Conservation (phyloP, 2,888 invertebrate genomes). For the Pharmacophagus antenor region DNA sequence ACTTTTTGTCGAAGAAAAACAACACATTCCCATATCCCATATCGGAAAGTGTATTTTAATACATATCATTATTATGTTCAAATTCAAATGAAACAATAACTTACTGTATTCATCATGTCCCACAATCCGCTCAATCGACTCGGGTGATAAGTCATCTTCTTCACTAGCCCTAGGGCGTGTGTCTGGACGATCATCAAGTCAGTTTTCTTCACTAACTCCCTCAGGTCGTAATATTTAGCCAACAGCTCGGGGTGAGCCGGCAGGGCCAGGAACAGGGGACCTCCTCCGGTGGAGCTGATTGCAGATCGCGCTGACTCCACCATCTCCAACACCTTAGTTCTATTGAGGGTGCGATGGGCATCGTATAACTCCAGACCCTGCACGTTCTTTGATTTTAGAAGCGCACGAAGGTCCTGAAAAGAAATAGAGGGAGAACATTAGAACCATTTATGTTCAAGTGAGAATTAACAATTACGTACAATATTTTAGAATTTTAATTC, state of each 20-base stretch:
- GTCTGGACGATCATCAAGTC: conserved; percentile 86
- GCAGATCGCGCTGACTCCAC: conserved; percentile 69
- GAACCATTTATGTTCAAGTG: not conserved
- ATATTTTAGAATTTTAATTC: conserved; percentile 2
- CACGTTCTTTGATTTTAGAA: conserved; percentile 79
- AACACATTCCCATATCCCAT: too few relatives aligned
- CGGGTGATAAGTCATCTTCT: conserved; percentile 87
- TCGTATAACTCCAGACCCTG: conserved; percentile 81
- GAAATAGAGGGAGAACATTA: conserved; percentile 31
- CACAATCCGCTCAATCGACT: conserved; percentile 87
- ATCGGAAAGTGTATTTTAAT: too few relatives aligned
- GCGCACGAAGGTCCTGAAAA: conserved; percentile 75
- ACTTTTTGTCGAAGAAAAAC: too few relatives aligned
- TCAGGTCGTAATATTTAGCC: conserved; percentile 86
- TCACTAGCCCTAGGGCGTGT: conserved; percentile 82
- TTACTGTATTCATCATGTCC: conserved; percentile 88
- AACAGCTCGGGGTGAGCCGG: conserved; percentile 84
- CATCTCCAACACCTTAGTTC: conserved; percentile 70
- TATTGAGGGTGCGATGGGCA: conserved; percentile 76
- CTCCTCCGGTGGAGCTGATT: conserved; percentile 69
- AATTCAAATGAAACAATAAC: conserved; percentile 37
- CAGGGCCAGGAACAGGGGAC: conserved; percentile 82
- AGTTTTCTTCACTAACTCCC: conserved; percentile 83
- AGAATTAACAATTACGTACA: not conserved
- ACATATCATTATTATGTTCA: not conserved